Conservation (phyloP, 2,113 vertebrate genomes). For the Carettochelys insculpta region DNA sequence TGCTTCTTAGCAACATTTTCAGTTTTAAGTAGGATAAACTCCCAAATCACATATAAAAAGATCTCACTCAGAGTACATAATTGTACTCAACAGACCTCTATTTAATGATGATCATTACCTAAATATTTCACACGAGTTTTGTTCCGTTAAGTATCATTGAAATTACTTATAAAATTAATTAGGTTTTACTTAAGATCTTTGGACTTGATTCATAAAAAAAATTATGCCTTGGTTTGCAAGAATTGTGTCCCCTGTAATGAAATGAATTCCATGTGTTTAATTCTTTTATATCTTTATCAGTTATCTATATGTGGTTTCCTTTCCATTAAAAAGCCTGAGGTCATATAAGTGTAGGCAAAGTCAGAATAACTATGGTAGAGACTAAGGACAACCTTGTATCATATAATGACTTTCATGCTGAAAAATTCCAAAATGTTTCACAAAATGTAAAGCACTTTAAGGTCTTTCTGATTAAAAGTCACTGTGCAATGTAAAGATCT, state of each 20-base stretch:
- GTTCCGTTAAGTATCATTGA: slow-evolving; percentile 63
- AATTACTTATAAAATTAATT: slow-evolving; percentile 71
- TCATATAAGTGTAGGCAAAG: background rate
- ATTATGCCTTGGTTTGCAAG: slow-evolving; percentile 62
- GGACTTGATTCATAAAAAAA: slow-evolving; percentile 73
- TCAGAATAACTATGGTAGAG: background rate
- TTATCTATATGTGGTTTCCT: background rate
- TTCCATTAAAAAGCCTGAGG: background rate
- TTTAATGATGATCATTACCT: slow-evolving; percentile 77
- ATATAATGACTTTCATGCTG: background rate
- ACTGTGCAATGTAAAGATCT: background rate
- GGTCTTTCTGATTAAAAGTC: background rate
- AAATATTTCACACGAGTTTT: slow-evolving; percentile 79
- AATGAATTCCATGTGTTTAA: background rate
- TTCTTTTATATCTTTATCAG: background rate
- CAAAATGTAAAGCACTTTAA: background rate
- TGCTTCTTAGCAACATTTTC: slow-evolving; percentile 24
- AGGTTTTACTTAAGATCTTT: slow-evolving; percentile 69
- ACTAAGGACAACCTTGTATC: background rate
- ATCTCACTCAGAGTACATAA: slow-evolving; percentile 60
- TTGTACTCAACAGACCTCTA: slow-evolving; percentile 70
- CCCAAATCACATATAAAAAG: slow-evolving; percentile 53
- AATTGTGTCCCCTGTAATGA: slow-evolving; percentile 59
- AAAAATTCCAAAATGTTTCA: background rate
- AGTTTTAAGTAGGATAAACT: slow-evolving; percentile 14